Conservation (phyloP, 64 coral and sea anemone genomes). For the Pocillopora verrucosa region DNA sequence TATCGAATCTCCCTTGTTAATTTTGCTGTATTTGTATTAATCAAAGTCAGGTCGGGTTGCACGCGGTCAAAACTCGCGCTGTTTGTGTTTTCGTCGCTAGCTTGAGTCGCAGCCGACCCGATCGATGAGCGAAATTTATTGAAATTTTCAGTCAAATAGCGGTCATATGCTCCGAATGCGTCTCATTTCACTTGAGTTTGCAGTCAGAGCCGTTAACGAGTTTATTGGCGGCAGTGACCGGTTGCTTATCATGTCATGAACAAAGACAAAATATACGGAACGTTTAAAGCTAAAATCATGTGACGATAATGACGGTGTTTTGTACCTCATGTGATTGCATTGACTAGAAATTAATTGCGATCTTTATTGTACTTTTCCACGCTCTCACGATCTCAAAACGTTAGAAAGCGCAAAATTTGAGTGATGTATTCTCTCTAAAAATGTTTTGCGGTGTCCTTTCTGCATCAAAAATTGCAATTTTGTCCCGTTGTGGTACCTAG, state of each 20-base stretch:
- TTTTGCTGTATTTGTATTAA: not conserved
- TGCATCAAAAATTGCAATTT: no score
- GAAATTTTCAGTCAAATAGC: not conserved
- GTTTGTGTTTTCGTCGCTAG: not conserved
- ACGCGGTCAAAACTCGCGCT: not conserved
- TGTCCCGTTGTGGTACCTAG: no score
- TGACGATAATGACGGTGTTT: not conserved
- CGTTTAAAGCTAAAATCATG: not conserved
- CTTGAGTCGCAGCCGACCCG: not conserved
- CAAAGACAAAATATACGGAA: not conserved
- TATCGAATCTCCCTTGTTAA: not conserved
- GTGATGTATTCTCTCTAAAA: no score
- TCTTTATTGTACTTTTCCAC: not conserved
- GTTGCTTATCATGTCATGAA: not conserved
- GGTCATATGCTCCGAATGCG: not conserved
- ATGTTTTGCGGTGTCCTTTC: no score
- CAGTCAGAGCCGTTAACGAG: not conserved
- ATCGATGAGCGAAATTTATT: not conserved
- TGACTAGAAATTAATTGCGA: not conserved
- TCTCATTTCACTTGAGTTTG: not conserved
- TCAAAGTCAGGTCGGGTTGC: conserved; percentile 21
- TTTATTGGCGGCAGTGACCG: not conserved
- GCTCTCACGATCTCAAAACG: not conserved
- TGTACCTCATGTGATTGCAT: not conserved
- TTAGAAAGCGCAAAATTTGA: no score